Evolutionary conservation across 37 sponge, comb jelly and placozoan genomes (phyloP).

Genomic region (Crambe crambe): DNA sequence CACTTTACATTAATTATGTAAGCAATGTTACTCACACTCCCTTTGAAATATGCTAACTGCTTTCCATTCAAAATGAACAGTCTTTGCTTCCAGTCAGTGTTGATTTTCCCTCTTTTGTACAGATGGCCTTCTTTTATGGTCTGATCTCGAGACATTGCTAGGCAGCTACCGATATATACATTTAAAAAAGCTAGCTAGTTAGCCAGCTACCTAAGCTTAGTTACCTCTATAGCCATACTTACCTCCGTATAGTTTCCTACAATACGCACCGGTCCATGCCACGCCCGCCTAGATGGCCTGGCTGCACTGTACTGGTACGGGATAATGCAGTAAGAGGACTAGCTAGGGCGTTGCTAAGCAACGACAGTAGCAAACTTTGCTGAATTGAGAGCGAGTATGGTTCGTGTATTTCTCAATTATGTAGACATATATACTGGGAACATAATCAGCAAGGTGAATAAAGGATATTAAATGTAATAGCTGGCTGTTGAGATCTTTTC

Average conservation of each 20-base stretch:
- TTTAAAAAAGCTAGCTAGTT: not conserved
- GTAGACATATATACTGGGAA: conserved; percentile 80
- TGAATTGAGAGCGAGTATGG: no score
- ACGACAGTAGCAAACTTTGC: no score
- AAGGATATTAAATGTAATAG: not conserved
- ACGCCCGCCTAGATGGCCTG: no score
- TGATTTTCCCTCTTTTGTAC: conserved; percentile 84
- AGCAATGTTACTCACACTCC: conserved; percentile 65
- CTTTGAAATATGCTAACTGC: conserved; percentile 85
- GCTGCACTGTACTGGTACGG: no score
- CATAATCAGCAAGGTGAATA: conserved; percentile 68
- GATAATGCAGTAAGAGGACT: no score
- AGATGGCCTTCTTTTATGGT: conserved; percentile 82
- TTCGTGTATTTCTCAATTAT: conserved; percentile 78
- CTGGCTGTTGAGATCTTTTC: not conserved
- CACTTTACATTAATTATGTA: no score
- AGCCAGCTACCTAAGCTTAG: no score
- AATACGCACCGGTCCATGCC: no score
- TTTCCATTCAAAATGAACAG: conserved; percentile 76
- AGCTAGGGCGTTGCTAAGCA: no score
- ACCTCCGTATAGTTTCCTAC: no score
- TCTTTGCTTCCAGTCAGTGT: conserved; percentile 85
- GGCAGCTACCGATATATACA: not conserved
- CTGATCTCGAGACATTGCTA: conserved; percentile 35
- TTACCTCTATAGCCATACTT: no score